Base-by-base conservation (phyloP, 2,888 invertebrate species). In the Morinoia aosen region DNA sequence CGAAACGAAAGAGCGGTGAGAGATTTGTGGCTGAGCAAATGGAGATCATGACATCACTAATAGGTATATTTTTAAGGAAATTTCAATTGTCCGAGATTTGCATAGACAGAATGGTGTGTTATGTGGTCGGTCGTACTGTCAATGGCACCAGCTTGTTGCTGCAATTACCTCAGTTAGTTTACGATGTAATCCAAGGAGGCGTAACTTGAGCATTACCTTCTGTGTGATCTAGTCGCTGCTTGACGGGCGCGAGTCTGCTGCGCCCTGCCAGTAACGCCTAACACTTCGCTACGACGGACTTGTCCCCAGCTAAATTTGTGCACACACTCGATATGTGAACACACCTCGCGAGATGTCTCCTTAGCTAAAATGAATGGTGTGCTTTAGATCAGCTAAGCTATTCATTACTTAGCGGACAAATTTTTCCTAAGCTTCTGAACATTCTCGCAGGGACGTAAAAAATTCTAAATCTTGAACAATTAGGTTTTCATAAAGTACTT, bases 201-300 rank as follows among this genome's bases (percentile, higher is more conserved):
- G 90, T 90, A 90, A 90, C 90, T 12, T 40, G 90, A 90, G 90
- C 90, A 90, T 90, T 90, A 90, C 90, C 90, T 90, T 90, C 90
- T 90, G 90, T 90, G 90, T 90, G 90, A 90, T 90, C 90, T 90
- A 90, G 90, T 90, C 90, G 90, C 90, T 90, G n/a, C 90, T 40
- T 90, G 90, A 40, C 0, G 90, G 90, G 90, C 76, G 76, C 8
- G 19, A 25, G 76, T 33, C 25, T 76, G 76, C 25, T 19, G 25
- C 76, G 76, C 61, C 61, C 76, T 12, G 76, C 33, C 76, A 76
- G 76, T 10, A 25, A 76, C 25, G 25, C 76, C 10, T 76, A 76
- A 76, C 33, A 76, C 76, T 76, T 76, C 76, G 76, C 25, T 76
- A 76, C 7, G 25, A 76, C 76, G 76, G 76, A 12, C 76, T 19